Percentiles rank a stretch among this genome's conserved stretches.
Evolutionary conservation across 2,113 vertebrate genomes (phyloP).

Genomic region (Martes martes): DNA sequence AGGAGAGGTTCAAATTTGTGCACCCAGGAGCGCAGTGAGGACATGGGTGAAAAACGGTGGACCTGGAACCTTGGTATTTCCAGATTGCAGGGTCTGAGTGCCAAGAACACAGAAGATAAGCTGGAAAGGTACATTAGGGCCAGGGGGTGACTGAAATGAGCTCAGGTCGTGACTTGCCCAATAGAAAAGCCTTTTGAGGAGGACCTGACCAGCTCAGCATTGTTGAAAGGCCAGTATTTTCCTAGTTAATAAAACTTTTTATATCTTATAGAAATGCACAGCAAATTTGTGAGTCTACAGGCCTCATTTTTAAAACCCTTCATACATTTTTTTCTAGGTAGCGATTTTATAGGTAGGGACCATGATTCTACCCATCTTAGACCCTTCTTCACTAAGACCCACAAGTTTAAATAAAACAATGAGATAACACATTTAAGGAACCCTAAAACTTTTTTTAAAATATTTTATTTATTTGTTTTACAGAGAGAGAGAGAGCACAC

Average conservation of each 20-base stretch:
- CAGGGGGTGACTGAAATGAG: background rate
- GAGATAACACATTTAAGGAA: background rate
- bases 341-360: background rate
- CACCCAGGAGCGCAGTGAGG: rapidly evolving
- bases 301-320: background rate
- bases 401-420: conserved; percentile 1
- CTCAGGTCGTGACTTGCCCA: background rate
- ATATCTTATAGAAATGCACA: background rate
- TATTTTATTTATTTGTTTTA: too few species aligned
- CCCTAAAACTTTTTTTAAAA: background rate
- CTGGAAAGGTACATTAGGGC: background rate
- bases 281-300: background rate
- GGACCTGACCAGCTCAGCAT: background rate
- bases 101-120: background rate
- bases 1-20: background rate
- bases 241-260: background rate
- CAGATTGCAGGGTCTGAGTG: background rate
- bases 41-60: background rate
- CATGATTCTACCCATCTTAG: background rate
- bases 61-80: background rate
- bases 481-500: too few species aligned
- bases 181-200: background rate
- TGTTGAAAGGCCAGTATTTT: background rate
- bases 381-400: background rate
- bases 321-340: background rate